Base-by-base conservation (phyloP, 1,140 invertebrate species). In the Philopotamus ludificatus region DNA sequence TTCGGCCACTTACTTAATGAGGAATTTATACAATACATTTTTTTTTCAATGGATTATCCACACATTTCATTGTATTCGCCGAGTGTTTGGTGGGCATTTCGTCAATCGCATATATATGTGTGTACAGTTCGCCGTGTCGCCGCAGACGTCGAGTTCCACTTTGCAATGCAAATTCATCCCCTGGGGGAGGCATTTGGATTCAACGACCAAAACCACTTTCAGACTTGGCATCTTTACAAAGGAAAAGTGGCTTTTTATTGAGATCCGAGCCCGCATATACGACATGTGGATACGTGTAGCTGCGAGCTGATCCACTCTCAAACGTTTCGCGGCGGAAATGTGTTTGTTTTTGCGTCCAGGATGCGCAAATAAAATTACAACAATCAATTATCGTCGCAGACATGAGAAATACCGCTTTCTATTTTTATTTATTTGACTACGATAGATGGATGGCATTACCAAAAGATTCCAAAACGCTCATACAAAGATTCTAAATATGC, bases 101-200 rank as follows among this genome's bases (percentile, higher is more conserved):
- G 16, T 45, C 44, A n/a, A 9, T 45, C 44, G 8, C 8, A 51
- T 18, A 22, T 51, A 18, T 22, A 47, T 47, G n/a, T 18, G 44
- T 21, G 21, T 44, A 3, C 34, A n/a, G 34, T 44, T 18, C 57
- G 42, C 57, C 25, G 45, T 49, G 34, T 42, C 42, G 28, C 57
- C 57, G 21, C 57, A 60, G 42, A 47, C 34, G 44, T 47, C 44
- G 57, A 60, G 12, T 23, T 60, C 22, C 34, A 61, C 60, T 67
- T 67, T 67, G 66, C 60, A 67, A 62, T 67, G 66, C 66, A 67
- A 67, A 67, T 67, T 63, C 60, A 63, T 28, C 60, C 66, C 53
- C 54, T 25, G 26, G 34, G 20, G 54, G 41, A 45, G 65, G 54
- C 34, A 53, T 62, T 50, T 62, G 50, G 60, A 62, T 53, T 51